Evolutionary conservation across 2,888 invertebrate species (phyloP).

Genomic region (Melipona bicolor): DNA sequence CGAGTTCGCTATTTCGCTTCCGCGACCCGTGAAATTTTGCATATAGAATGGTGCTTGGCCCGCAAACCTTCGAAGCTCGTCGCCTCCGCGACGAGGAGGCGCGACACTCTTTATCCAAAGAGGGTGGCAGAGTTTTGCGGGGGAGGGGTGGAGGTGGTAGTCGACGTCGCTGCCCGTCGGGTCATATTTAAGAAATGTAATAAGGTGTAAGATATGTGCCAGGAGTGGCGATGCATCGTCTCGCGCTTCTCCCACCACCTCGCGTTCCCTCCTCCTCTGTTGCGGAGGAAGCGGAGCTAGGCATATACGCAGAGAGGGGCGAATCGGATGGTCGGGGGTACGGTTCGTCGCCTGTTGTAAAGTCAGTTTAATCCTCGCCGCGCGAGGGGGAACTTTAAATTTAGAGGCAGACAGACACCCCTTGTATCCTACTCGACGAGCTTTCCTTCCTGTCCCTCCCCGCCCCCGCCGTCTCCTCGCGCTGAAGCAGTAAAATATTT

Average conservation of each 20-base stretch:
- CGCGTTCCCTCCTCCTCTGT: neutral
- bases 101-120: conserved; percentile 12
- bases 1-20: conserved; percentile 74
- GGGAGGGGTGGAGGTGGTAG: neutral
- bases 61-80: conserved; percentile 26
- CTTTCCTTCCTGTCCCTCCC: conserved; percentile 8
- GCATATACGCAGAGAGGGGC: conserved; percentile 9
- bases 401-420: conserved; percentile 58
- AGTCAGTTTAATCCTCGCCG: conserved; percentile 73
- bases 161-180: conserved; percentile 61
- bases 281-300: neutral
- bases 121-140: neutral
- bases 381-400: conserved; percentile 69
- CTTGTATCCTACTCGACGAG: conserved; percentile 19
- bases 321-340: conserved; percentile 49
- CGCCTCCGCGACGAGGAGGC: conserved; percentile 30
- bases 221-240: conserved; percentile 67
- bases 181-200: conserved; percentile 79
- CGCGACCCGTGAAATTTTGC: conserved; percentile 79
- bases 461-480: conserved; percentile 7
- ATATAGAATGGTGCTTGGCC: conserved; percentile 74
- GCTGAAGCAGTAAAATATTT: conserved; percentile 68
- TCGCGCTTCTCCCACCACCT: neutral
- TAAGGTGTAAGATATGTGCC: conserved; percentile 78
- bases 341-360: conserved; percentile 64